A percentile compares a stretch with the other conserved stretches of the same genome.
These are phyloP conservation scores for Upupa epops DNA, from an alignment of 2,113 vertebrate species.

Conservation along the genomic window DNA sequence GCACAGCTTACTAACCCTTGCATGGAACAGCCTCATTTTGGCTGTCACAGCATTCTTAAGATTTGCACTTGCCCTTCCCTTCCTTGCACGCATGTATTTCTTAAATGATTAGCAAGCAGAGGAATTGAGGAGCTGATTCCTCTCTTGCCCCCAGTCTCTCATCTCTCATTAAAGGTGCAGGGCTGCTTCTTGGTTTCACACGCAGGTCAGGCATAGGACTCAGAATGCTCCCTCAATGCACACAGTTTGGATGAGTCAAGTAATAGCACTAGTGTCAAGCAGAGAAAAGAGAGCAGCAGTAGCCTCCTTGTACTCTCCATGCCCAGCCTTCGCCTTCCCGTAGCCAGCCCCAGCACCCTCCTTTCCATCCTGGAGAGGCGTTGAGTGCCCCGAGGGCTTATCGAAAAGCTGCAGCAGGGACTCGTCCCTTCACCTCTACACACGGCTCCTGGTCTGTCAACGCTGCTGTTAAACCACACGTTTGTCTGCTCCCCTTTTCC, in stretches of 20 bases:
- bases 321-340: background rate
- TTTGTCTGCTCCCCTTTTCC: too few species aligned
- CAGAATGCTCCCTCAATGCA: rapidly evolving
- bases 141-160: background rate
- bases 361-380: too few species aligned
- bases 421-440: rapidly evolving
- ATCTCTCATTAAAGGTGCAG: background rate
- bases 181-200: rapidly evolving
- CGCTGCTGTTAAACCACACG: rapidly evolving
- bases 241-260: rapidly evolving
- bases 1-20: background rate
- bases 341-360: rapidly evolving
- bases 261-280: rapidly evolving
- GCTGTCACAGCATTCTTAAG: background rate
- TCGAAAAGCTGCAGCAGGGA: rapidly evolving
- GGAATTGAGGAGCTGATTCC: background rate
- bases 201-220: background rate
- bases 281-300: rapidly evolving
- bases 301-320: rapidly evolving
- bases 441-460: rapidly evolving
- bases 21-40: rapidly evolving
- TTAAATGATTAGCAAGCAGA: background rate
- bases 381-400: rapidly evolving
- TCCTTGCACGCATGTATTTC: background rate
- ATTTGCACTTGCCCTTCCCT: background rate